These are phyloP conservation scores for Atethmia centrago DNA, from an alignment of 2,888 invertebrate species.

Conservation along the genomic window DNA sequence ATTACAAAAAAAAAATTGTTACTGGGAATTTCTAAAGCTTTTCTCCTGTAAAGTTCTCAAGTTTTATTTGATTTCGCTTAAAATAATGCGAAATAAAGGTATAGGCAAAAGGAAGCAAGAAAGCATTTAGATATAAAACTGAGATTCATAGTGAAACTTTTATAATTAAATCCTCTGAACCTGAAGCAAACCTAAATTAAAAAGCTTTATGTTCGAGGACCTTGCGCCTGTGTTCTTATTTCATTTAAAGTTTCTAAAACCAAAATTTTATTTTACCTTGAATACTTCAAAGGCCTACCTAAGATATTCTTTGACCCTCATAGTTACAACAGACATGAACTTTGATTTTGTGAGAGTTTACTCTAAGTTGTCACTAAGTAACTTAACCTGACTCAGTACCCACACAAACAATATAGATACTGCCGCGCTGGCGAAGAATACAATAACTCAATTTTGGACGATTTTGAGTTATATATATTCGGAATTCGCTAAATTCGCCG, in stretches of 20 bases:
- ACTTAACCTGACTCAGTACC: neutral
- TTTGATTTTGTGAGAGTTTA: slow-evolving; percentile 1
- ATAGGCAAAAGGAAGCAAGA: slow-evolving; percentile 16
- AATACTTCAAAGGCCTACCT: neutral
- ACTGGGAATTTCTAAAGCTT: slow-evolving; percentile 2
- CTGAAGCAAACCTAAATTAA: slow-evolving; percentile 39
- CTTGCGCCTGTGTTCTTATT: slow-evolving; percentile 25
- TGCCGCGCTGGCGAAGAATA: too few relatives aligned
- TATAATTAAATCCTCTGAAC: slow-evolving; percentile 39
- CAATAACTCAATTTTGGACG: too few relatives aligned
- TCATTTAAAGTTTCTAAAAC: slow-evolving; percentile 20
- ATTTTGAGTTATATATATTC: too few relatives aligned
- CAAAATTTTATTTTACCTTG: slow-evolving; percentile 12
- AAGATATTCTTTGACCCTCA: neutral
- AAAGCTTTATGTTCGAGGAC: slow-evolving; percentile 38
- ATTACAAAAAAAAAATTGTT: neutral
- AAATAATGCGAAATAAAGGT: slow-evolving; percentile 14
- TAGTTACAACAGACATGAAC: neutral
- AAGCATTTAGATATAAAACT: slow-evolving; percentile 36
- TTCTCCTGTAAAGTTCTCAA: neutral
- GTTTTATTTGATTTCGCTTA: slow-evolving; percentile 17
- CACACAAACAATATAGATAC: neutral
- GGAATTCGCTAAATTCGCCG: too few relatives aligned
- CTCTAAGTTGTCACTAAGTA: neutral
- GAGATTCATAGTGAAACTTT: slow-evolving; percentile 51